Base-by-base conservation (phyloP, 92 coral and sea anemone species). In the Pocillopora grandis region DNA sequence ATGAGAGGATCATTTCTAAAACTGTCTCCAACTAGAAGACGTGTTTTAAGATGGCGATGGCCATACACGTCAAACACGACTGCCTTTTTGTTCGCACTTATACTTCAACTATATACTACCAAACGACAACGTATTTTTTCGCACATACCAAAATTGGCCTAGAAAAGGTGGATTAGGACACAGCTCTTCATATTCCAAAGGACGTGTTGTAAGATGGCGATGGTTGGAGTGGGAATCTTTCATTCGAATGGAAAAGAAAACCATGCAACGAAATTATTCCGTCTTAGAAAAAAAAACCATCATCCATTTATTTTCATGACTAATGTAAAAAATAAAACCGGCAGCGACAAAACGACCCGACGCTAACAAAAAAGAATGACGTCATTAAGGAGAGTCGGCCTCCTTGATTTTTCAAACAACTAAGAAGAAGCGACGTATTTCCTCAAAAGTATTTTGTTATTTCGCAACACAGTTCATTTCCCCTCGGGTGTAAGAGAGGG, bases 81-180 rank as follows among this genome's bases (percentile, higher is more conserved):
- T 3, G 31, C 31, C 31, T 27, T 27, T 27, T 27, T 27, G 31
- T 27, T 27, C 31, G 31, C 31, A 27, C 31, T 27, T 1, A 27
- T 27, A 27, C 31, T 27, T 27, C 31, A 27, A 27, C 31, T 27
- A 27, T 27, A 27, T 27, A 27, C 31, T 0, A 27, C 31, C 33
- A 10, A 37, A 21, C 10, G 42, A 9, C 56, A 0, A 42, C 52
- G 8, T 42, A 42, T 42, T 42, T 42, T 42, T 42, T 49, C 16
- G 49, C 16, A 21, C 76, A 23, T 80, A 84, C 87, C 87, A 23
- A 84, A 31, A 31, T 19, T 66, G 82, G 35, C 87, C 86, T 68
- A 72, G 80, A 61, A 86, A 80, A 12, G 89, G 86, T 16, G 84
- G 80, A 21, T 80, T 62, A 1, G 86, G 85, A 58, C 71, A 86